Percentiles rank a stretch among this genome's conserved stretches.
Evolutionary conservation across 2,797 vertebrate species (phyloP).

Genomic region (Echeneis naucrates): DNA sequence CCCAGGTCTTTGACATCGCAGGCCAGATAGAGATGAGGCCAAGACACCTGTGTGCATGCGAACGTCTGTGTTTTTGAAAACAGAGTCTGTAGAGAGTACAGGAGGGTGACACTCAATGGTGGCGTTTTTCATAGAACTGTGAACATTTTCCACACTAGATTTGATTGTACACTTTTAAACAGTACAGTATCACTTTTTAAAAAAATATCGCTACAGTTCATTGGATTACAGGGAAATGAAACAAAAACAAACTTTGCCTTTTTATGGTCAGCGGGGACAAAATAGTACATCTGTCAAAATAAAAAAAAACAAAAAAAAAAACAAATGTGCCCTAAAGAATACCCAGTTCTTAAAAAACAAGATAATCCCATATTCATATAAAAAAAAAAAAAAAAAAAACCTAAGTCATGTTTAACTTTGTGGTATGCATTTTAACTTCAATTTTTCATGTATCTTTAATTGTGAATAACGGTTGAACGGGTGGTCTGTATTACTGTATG

Average conservation of each 20-base stretch:
- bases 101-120: slow-evolving; percentile 65
- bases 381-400: too few relatives aligned
- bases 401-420: slow-evolving; percentile 89
- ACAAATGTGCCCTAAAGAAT: slow-evolving; percentile 85
- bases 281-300: slow-evolving; percentile 80
- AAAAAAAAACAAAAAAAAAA: too few relatives aligned
- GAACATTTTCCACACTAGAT: slow-evolving; percentile 72
- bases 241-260: slow-evolving; percentile 48
- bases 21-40: slow-evolving; percentile 32
- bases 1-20: slow-evolving; percentile 59
- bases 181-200: slow-evolving; percentile 78
- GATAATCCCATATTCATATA: slow-evolving; percentile 90
- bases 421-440: slow-evolving; percentile 83
- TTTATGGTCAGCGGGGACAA: slow-evolving; percentile 59
- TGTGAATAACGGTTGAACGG: slow-evolving; percentile 87
- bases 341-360: slow-evolving; percentile 84
- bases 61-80: slow-evolving; percentile 25
- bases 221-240: slow-evolving; percentile 57
- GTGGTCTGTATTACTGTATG: slow-evolving; percentile 83
- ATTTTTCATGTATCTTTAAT: slow-evolving; percentile 84
- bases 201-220: slow-evolving; percentile 69
- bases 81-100: slow-evolving; percentile 56
- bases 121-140: slow-evolving; percentile 56
- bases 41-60: slow-evolving; percentile 54
- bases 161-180: slow-evolving; percentile 89